Conservation (phyloP, 2,888 invertebrate genomes). For the Apantesis nais region DNA sequence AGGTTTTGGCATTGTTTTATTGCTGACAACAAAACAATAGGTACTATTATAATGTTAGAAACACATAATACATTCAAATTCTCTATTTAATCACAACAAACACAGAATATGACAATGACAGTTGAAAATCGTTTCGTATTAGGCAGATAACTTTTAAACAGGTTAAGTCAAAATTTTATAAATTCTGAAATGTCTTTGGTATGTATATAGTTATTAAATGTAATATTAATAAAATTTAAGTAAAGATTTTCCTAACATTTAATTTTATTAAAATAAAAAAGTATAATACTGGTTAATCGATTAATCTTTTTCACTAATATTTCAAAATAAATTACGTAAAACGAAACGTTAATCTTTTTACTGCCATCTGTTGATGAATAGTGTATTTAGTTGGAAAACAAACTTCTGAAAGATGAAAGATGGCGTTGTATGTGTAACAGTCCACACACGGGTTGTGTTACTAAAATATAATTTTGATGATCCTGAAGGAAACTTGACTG, state of each 20-base stretch:
- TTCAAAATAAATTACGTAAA: background rate
- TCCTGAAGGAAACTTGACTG: background rate
- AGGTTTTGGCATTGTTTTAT: slow-evolving; percentile 80
- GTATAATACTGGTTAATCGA: background rate
- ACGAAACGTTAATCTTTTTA: background rate
- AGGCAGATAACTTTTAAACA: background rate
- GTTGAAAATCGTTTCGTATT: background rate
- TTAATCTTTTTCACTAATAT: background rate
- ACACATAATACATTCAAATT: background rate
- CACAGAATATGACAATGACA: background rate
- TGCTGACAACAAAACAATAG: no score
- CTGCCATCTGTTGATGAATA: slow-evolving; percentile 4
- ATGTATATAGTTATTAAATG: no score
- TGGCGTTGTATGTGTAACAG: background rate
- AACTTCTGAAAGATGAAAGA: background rate
- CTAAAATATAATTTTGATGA: background rate
- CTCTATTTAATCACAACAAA: background rate
- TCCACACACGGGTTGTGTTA: background rate
- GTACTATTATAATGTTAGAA: background rate
- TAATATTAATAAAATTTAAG: background rate
- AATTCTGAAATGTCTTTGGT: no score
- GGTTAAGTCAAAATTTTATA: background rate
- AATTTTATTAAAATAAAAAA: background rate
- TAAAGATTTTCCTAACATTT: background rate
- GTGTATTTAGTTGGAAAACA: background rate